Conservation (phyloP, 64 coral and sea anemone genomes). For the Actinia equina region DNA sequence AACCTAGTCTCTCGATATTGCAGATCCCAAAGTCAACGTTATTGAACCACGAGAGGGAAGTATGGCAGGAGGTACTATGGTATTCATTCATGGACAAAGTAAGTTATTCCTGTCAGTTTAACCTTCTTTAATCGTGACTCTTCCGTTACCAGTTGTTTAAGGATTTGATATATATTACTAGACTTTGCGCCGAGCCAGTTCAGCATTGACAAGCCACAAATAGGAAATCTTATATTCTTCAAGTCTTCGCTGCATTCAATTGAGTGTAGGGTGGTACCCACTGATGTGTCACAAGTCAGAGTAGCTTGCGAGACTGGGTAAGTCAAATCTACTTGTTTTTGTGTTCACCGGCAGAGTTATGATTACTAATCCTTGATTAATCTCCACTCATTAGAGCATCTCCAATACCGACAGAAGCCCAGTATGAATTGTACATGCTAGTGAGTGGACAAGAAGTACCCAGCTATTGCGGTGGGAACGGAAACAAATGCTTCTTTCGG, state of each 20-base stretch:
- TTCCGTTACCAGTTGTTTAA: background rate
- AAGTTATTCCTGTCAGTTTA: background rate
- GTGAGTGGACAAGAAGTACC: constrained; percentile 3
- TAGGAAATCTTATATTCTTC: constrained; percentile 25
- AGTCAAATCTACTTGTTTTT: background rate
- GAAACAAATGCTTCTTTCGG: constrained; percentile 23
- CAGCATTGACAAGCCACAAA: constrained; percentile 13
- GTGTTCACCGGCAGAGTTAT: too few species aligned
- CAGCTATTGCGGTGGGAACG: background rate
- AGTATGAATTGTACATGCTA: constrained; percentile 32
- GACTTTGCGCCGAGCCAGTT: constrained; percentile 51
- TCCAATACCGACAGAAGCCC: constrained; percentile 2
- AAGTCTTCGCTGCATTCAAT: constrained; percentile 27
- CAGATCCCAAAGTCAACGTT: background rate
- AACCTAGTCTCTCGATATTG: too few species aligned
- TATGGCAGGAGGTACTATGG: constrained; percentile 33
- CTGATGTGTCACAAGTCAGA: constrained; percentile 30
- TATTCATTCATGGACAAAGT: constrained; percentile 30
- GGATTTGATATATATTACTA: background rate
- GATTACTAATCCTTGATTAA: background rate
- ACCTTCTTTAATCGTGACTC: too few species aligned
- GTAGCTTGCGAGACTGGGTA: constrained; percentile 29
- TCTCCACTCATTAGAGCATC: background rate
- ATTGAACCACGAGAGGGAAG: constrained; percentile 26
- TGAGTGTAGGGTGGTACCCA: constrained; percentile 18